Base-by-base conservation (phyloP, 2,888 invertebrate genomes). In the Ochlodes sylvanus region DNA sequence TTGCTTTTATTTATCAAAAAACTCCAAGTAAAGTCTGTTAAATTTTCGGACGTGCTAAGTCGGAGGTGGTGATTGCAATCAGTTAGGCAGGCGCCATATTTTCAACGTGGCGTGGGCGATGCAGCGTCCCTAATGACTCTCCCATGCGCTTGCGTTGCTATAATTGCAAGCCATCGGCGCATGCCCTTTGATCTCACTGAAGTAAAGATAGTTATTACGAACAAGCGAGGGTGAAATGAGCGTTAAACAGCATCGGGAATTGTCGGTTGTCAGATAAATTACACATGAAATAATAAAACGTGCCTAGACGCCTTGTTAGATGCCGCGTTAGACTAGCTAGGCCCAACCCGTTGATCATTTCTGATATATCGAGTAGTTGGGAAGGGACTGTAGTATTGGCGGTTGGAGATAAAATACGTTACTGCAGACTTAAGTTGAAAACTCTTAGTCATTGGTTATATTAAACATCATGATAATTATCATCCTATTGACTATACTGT, bases 191-290 rank as follows among this genome's bases (percentile, higher is more conserved):
- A 92, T 91, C 92, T 89, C 73, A 72, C 79, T 79, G 81, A 83
- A 85, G 84, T 87, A 89, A 89, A 86, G 89, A 89, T 89, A 89
- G 91, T 92, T 92, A 92, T 92, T 92, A 91, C 84, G 81, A 83
- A 84, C 85, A 83, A 87, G 83, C 83, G 84, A 88, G 90, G 90
- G 87, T 88, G 88, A 88, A 90, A 90, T 91, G 85, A 87, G 85
- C 87, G 87, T 82, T 90, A 90, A 90, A 90, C 83, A 86, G 82
- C 86, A 76, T 74, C 73, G 70, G 71, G 78, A 78, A 81, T 81
- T 77, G 81, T 79, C 80, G 84, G 81, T 83, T 88, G 90, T 87
- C 89, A 82, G 83, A 89, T 89, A 88, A 90, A 90, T 91, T 88
- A 81, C 82, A 85, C 80, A 79, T 85, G 86, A 89, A 89, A 89